Evolutionary conservation across 2,888 invertebrate species (phyloP), one percentile per base, ranked within the genome.

Genomic region (Hermodice carunculata): DNA sequence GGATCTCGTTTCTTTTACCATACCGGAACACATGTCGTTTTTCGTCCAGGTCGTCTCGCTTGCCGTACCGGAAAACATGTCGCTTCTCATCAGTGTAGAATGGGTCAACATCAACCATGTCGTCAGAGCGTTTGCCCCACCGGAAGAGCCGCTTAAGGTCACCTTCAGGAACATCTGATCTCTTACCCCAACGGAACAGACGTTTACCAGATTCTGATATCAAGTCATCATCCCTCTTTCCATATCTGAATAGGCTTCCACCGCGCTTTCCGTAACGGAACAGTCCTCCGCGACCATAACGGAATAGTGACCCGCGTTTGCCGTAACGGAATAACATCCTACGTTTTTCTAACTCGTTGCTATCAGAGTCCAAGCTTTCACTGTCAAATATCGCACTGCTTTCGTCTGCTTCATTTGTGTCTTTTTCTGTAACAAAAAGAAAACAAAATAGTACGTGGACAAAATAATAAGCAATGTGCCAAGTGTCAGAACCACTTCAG

Each of bases 301-400:
- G 70, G 28, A 77, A 63, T 26, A 77, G 65, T 17, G 68, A 67
- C 17, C 77, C 73, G 3, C 77, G 71, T 61, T 75, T 76, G 22
- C 77, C 77, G 53, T 75, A 77, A 26, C 77, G 61, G 49, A 77
- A 69, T 19, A 77, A 66, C n/a, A 69, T 66, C n/a, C 74, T 70
- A 4, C 67, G 65, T 66, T 73, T 73, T 8, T 64, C 64, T n/a
- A 73, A 58, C 19, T 58, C 43, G 19, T 54, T 43, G 19, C 19
- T 17, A 40, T 54, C 54, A 26, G 8, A 40, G n/a, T 37, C 24
- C n/a, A n/a, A n/a, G n/a, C n/a, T n/a, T n/a, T n/a, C n/a, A n/a
- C n/a, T n/a, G n/a, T n/a, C n/a, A n/a, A n/a, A n/a, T n/a, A n/a
- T n/a, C n/a, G n/a, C n/a, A n/a, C n/a, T n/a, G n/a, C n/a, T n/a